phyloP scores from a whole-genome alignment of 2,113 vertebrate species.

The Sturnus vulgaris region DNA sequence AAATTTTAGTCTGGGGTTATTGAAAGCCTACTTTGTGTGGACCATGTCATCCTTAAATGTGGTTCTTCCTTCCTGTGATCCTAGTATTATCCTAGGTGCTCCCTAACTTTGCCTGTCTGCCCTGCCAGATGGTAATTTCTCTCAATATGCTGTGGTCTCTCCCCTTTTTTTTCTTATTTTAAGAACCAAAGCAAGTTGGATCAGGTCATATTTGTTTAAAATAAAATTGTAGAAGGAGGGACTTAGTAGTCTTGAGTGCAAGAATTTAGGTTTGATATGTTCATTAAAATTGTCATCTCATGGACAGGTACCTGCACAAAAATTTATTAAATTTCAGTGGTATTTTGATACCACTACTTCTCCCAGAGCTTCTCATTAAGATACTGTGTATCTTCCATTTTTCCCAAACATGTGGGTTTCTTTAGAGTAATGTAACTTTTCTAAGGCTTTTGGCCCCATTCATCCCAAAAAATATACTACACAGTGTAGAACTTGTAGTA shows the following conservation, averaged over 20 bases:
- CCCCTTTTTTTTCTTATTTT: not conserved
- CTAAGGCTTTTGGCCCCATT: not conserved
- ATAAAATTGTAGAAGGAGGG: not conserved
- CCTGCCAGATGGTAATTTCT: not conserved
- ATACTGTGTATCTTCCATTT: not conserved
- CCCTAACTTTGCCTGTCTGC: not conserved
- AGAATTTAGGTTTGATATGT: not conserved
- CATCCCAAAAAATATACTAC: not conserved
- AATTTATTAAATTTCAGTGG: not conserved
- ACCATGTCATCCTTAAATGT: not conserved
- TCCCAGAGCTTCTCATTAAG: not conserved
- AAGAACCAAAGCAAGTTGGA: not conserved
- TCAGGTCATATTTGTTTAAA: not conserved
- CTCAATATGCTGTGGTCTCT: not conserved
- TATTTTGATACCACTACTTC: not conserved
- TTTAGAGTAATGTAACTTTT: not conserved
- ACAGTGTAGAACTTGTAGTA: not conserved
- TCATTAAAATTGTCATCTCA: not conserved
- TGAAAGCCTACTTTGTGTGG: not conserved
- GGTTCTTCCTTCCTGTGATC: not conserved
- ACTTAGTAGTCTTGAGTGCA: not conserved
- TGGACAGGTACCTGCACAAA: not conserved
- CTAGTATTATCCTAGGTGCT: not conserved
- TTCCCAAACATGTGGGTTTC: not conserved
- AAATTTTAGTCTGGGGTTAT: not conserved